Evolutionary conservation across 2,888 invertebrate species (phyloP).

Genomic region (Ophraella communa): DNA sequence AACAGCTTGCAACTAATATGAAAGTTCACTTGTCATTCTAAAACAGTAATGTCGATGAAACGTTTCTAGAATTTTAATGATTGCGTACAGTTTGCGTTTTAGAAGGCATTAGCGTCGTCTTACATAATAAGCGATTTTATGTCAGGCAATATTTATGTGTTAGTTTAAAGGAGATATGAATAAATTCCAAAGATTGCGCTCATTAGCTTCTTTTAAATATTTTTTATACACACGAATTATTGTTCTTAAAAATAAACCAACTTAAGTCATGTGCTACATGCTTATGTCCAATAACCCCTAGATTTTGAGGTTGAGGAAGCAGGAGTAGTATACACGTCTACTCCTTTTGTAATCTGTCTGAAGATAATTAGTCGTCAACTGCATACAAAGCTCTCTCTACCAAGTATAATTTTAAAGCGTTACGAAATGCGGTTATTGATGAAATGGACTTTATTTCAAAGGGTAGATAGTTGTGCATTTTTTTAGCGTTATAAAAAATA

Average conservation of each 20-base stretch:
- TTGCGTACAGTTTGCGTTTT: slow-evolving; percentile 40
- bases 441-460: too few relatives aligned
- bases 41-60: slow-evolving; percentile 55
- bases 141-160: slow-evolving; percentile 17
- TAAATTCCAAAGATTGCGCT: slow-evolving; percentile 10
- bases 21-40: slow-evolving; percentile 54
- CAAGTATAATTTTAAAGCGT: too few relatives aligned
- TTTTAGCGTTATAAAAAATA: too few relatives aligned
- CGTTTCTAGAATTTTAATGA: slow-evolving; percentile 56
- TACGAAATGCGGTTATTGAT: too few relatives aligned
- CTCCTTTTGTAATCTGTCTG: too few relatives aligned
- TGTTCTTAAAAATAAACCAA: neutral
- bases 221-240: neutral
- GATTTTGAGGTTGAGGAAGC: too few relatives aligned
- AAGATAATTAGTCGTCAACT: too few relatives aligned
- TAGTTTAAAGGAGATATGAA: slow-evolving; percentile 10
- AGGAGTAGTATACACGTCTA: too few relatives aligned
- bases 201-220: too few relatives aligned
- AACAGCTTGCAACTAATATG: slow-evolving; percentile 38
- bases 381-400: too few relatives aligned
- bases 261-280: neutral
- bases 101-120: slow-evolving; percentile 30
- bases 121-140: slow-evolving; percentile 21
- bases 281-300: too few relatives aligned
- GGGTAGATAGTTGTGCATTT: too few relatives aligned